Evolutionary conservation across 1,140 invertebrate species (phyloP).

Genomic region (Nomia melanderi): DNA sequence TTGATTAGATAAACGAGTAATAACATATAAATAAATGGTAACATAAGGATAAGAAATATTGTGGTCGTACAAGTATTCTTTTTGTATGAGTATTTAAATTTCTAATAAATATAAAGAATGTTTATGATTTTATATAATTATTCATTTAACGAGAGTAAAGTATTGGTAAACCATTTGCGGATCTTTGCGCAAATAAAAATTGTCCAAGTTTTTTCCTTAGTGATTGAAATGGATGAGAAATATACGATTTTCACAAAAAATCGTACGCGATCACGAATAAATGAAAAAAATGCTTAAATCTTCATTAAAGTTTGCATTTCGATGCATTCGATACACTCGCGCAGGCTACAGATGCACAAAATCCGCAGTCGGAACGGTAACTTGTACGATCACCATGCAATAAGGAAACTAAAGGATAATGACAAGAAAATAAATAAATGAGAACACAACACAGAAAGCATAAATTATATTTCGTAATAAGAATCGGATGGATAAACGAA

Average conservation of each 20-base stretch:
- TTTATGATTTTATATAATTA: background rate
- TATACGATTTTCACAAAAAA: too few species aligned
- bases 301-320: too few species aligned
- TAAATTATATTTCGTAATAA: slow-evolving; percentile 67
- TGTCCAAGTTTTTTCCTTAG: too few species aligned
- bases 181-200: too few species aligned
- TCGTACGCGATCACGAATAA: too few species aligned
- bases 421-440: slow-evolving; percentile 56
- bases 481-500: slow-evolving; percentile 59
- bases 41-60: background rate
- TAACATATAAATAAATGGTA: background rate
- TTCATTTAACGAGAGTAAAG: background rate
- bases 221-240: too few species aligned
- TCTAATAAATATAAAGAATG: background rate
- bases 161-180: too few species aligned
- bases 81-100: background rate
- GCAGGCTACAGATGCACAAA: too few species aligned
- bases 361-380: too few species aligned
- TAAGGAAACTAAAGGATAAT: slow-evolving; percentile 29
- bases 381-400: slow-evolving; percentile 24
- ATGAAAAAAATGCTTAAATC: too few species aligned
- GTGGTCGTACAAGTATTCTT: slow-evolving; percentile 27
- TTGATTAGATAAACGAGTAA: background rate
- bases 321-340: too few species aligned
- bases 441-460: slow-evolving; percentile 62